These are phyloP conservation scores for Pelobates fuscus DNA, from an alignment of 2,113 vertebrate species.

Conservation along the genomic window DNA sequence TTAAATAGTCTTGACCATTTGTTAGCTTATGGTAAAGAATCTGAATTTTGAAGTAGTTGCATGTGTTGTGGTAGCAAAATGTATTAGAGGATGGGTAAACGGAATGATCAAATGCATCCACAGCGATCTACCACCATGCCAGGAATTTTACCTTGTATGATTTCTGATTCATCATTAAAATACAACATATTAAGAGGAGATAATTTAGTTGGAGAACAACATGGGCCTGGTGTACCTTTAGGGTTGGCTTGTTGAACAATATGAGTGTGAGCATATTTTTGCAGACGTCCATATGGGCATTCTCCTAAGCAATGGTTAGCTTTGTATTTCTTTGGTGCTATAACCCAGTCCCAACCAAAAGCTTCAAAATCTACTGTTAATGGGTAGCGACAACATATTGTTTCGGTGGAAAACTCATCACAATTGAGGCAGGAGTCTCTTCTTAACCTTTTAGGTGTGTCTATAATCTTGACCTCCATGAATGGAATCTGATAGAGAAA, in stretches of 20 bases:
- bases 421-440: constrained; percentile 93
- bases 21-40: neutral
- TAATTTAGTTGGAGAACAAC: constrained; percentile 98
- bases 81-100: neutral
- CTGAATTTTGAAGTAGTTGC: neutral
- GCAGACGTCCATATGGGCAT: constrained; percentile 95
- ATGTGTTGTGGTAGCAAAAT: too few relatives aligned
- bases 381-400: constrained; percentile 92
- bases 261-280: constrained; percentile 96
- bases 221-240: constrained; percentile 87
- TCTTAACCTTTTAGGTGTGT: constrained; percentile 81
- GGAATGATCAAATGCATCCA: constrained; percentile 84
- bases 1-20: neutral
- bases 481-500: constrained; percentile 87
- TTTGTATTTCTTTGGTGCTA: constrained; percentile 97
- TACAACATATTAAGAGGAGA: constrained; percentile 98
- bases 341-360: constrained; percentile 98
- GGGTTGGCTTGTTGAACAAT: constrained; percentile 95
- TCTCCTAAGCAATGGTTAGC: constrained; percentile 98
- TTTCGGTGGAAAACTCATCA: constrained; percentile 89
- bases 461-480: constrained; percentile 94
- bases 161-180: constrained; percentile 94
- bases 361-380: constrained; percentile 97
- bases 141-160: constrained; percentile 97
- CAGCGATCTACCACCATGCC: constrained; percentile 98